Conservation (phyloP, 2,888 invertebrate genomes). For the Pyrgus malvae region DNA sequence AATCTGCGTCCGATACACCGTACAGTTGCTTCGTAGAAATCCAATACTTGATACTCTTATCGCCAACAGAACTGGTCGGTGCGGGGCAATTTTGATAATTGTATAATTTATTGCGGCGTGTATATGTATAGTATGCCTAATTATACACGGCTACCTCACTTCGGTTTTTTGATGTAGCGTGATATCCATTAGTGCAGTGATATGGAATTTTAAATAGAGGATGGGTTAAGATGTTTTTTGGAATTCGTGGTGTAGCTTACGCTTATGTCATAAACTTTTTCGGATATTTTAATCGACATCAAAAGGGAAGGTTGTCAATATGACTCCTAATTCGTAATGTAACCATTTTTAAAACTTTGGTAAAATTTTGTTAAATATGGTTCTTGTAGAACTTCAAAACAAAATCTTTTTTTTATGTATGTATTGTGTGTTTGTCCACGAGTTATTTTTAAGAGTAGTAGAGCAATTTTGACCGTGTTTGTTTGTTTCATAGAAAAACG, state of each 20-base stretch:
- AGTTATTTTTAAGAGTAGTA: no score
- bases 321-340: no score
- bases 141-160: conserved; percentile 37
- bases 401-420: no score
- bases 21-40: conserved; percentile 53
- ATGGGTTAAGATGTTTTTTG: background rate
- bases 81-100: conserved; percentile 41
- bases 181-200: conserved; percentile 15
- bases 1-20: conserved; percentile 15
- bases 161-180: conserved; percentile 18
- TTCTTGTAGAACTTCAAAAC: no score
- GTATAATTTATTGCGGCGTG: conserved; percentile 38
- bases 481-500: no score
- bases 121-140: conserved; percentile 29
- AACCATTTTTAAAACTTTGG: no score
- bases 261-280: no score
- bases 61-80: conserved; percentile 30
- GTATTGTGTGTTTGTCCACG: no score
- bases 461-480: no score
- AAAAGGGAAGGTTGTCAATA: no score
- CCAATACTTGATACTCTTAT: conserved; percentile 45
- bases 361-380: no score
- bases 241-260: conserved; percentile 1
- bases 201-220: conserved; percentile 10
- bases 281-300: no score